phyloP scores from a whole-genome alignment of 2,797 vertebrate genomes.

The Periophthalmus magnuspinnatus region DNA sequence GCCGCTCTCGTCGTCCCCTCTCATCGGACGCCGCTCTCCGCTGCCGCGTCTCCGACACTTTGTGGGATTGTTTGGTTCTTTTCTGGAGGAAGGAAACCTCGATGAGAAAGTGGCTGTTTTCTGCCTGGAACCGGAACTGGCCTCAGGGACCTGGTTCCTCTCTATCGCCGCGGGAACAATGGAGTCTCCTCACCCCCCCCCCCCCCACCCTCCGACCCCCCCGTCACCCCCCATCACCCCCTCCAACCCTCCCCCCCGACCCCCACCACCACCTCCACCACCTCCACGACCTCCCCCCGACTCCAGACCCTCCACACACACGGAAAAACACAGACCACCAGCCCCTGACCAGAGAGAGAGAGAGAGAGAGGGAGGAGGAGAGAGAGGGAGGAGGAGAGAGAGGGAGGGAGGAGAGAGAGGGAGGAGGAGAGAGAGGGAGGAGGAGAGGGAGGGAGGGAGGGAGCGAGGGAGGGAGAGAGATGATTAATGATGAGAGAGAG shows the following conservation, averaged over 20 bases:
- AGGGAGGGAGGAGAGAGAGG: too few species aligned
- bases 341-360: conserved; percentile 69
- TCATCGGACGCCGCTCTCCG: conserved; percentile 38
- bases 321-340: conserved; percentile 83
- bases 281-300: conserved; percentile 74
- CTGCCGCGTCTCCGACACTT: conserved; percentile 45
- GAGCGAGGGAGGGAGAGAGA: too few species aligned
- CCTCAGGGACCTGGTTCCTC: conserved; percentile 83
- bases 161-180: conserved; percentile 83
- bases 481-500: too few species aligned
- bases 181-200: conserved; percentile 83
- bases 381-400: too few species aligned
- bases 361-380: not conserved
- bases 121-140: conserved; percentile 82
- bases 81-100: conserved; percentile 82
- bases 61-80: conserved; percentile 83
- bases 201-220: conserved; percentile 67
- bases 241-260: too few species aligned
- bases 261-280: conserved; percentile 83
- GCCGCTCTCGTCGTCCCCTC: conserved; percentile 26
- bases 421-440: too few species aligned
- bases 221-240: conserved; percentile 69
- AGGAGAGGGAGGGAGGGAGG: too few species aligned
- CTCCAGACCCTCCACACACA: conserved; percentile 76
- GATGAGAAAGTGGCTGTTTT: conserved; percentile 87